phyloP scores from a whole-genome alignment of 2,797 vertebrate genomes.

The Ibycter americanus region DNA sequence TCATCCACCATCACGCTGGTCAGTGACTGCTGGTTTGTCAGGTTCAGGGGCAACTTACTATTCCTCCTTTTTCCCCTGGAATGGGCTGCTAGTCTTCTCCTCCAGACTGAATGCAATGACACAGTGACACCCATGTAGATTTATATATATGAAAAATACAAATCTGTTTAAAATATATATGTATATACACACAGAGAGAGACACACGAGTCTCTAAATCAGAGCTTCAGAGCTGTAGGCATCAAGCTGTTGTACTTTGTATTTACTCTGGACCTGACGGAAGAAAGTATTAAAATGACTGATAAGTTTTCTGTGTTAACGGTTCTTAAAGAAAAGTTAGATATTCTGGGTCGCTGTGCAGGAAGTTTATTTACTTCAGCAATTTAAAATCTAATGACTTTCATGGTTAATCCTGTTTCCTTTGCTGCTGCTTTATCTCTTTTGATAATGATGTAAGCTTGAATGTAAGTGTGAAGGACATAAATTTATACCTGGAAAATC shows the following conservation, averaged over 20 bases:
- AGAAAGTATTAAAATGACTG: constrained; percentile 31
- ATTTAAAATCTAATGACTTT: constrained; percentile 73
- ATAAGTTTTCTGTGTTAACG: constrained; percentile 28
- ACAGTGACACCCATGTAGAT: background rate
- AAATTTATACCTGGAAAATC: constrained; percentile 56
- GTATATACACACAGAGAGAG: too few species aligned
- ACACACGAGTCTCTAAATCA: background rate
- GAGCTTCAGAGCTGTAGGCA: background rate
- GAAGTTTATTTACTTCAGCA: constrained; percentile 64
- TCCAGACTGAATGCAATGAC: background rate
- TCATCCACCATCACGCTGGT: fast-evolving
- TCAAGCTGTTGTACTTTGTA: background rate
- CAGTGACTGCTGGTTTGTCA: fast-evolving
- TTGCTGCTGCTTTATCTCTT: constrained; percentile 64
- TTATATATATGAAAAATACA: background rate
- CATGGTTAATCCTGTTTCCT: constrained; percentile 67
- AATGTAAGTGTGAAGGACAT: constrained; percentile 69
- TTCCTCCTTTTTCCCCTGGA: background rate
- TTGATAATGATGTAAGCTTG: constrained; percentile 60
- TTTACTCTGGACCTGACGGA: background rate
- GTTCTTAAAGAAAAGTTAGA: constrained; percentile 58
- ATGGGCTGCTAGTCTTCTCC: background rate
- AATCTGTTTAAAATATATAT: background rate
- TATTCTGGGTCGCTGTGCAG: background rate
- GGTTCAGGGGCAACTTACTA: background rate